Conservation (phyloP, 2,888 invertebrate genomes). For the Drosophila flavopinicola region DNA sequence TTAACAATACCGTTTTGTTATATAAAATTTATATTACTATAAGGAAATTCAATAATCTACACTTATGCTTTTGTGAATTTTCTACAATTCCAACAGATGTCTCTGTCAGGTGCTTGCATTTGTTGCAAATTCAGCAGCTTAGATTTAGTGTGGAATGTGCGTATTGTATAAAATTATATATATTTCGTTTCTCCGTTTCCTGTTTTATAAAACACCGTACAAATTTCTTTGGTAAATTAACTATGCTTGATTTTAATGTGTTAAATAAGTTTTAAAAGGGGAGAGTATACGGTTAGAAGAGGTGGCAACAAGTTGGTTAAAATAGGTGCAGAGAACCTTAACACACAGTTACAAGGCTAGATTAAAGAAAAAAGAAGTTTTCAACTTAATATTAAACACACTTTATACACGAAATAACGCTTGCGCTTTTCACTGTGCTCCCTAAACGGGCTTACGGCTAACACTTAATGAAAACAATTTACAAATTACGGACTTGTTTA, state of each 20-base stretch:
- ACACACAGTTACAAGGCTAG: conserved; percentile 47
- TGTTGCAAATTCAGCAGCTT: conserved; percentile 44
- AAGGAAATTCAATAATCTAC: conserved; percentile 76
- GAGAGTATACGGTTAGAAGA: conserved; percentile 26
- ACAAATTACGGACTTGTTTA: conserved; percentile 71
- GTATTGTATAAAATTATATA: conserved; percentile 50
- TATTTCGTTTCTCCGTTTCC: conserved; percentile 35
- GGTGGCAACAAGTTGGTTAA: conserved; percentile 28
- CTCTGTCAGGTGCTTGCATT: conserved; percentile 26
- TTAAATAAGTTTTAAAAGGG: conserved; percentile 42
- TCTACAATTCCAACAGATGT: conserved; percentile 58
- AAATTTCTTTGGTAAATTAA: conserved; percentile 73
- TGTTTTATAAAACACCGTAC: conserved; percentile 44
- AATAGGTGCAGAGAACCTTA: conserved; percentile 22
- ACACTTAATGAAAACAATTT: conserved; percentile 79
- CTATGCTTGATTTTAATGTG: conserved; percentile 44
- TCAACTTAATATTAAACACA: conserved; percentile 69
- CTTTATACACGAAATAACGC: conserved; percentile 67
- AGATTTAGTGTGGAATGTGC: conserved; percentile 65
- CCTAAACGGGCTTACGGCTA: conserved; percentile 63
- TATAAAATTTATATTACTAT: conserved; percentile 73
- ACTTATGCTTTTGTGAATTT: conserved; percentile 57
- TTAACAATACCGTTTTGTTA: conserved; percentile 72
- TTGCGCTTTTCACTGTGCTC: conserved; percentile 52
- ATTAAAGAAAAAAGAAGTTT: conserved; percentile 14